A percentile compares a stretch with the other conserved stretches of the same genome.
These are phyloP conservation scores for Onthophagus sagittarius DNA, from an alignment of 2,888 invertebrate species.

Conservation along the genomic window DNA sequence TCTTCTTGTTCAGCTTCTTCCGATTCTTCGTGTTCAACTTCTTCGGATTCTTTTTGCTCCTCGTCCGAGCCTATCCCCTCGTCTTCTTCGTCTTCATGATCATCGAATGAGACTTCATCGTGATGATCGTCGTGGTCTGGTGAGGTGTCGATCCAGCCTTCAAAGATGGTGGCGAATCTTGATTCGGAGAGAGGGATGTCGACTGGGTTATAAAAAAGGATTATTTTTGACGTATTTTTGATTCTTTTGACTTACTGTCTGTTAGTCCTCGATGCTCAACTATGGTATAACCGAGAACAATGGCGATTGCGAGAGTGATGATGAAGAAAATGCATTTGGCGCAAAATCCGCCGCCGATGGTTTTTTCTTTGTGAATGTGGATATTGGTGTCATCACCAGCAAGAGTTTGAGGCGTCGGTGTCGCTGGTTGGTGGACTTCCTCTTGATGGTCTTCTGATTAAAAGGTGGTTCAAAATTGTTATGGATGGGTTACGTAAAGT, in stretches of 20 bases:
- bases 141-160: slow-evolving; percentile 64
- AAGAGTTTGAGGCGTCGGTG: slow-evolving; percentile 36
- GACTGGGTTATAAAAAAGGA: slow-evolving; percentile 44
- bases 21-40: slow-evolving; percentile 37
- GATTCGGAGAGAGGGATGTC: slow-evolving; percentile 61
- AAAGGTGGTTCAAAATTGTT: slow-evolving; percentile 4
- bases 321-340: slow-evolving; percentile 79
- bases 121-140: slow-evolving; percentile 38
- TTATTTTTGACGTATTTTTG: background rate
- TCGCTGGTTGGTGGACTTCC: slow-evolving; percentile 37
- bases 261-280: slow-evolving; percentile 74
- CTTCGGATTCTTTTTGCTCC: slow-evolving; percentile 40
- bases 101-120: slow-evolving; percentile 37
- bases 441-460: slow-evolving; percentile 26
- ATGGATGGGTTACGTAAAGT: background rate
- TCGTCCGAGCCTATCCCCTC: slow-evolving; percentile 35
- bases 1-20: slow-evolving; percentile 33
- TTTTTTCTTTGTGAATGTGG: slow-evolving; percentile 72
- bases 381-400: slow-evolving; percentile 65
- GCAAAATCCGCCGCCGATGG: slow-evolving; percentile 79
- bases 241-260: slow-evolving; percentile 60
- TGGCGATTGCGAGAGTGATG: slow-evolving; percentile 65
- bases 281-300: slow-evolving; percentile 73
- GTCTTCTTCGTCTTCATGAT: slow-evolving; percentile 42
- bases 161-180: slow-evolving; percentile 69